Evolutionary conservation across 2,888 invertebrate genomes (phyloP), one percentile per base, ranked within the genome.

Genomic region (Drosophila anceps): DNA sequence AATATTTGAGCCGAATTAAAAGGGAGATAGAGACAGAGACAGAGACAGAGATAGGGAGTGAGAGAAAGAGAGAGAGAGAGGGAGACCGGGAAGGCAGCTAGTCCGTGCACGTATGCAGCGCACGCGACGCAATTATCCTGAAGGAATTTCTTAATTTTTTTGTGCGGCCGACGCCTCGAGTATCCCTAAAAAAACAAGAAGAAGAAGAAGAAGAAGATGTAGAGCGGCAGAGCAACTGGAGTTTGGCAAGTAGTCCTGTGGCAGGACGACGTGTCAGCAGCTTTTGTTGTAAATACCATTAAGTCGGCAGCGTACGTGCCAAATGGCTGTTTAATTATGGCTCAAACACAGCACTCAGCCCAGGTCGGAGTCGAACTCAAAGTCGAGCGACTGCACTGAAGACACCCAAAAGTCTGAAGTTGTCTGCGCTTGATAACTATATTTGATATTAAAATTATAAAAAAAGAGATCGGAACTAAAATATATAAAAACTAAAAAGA

Each of bases 301-400:
- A 85, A 85, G 82, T 80, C 68, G 44, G 46, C 59, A 72, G 50
- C 60, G 85, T 81, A 85, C 86, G 84, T 85, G 84, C 88, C 88
- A 88, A 85, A 85, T 85, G 81, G 73, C 79, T 88, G 73, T 88
- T 85, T 85, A 85, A 85, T 85, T 85, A 85, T 76, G 76, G 69
- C 66, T 58, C 57, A 43, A 46, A 60, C 65, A 50, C 12, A 44
- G 20, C 44, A 31, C 13, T n/a, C 8, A 43, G 50, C 7, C 18
- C 18, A 50, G 18, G 18, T 18, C 18, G 7, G 31, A 31, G 18
- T 31, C 12, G n/a, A 18, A 46, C 18, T 31, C 7, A 7, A 15
- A 50, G 31, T 50, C 31, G 31, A 31, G 48, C 27, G 46, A 46
- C 27, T 15, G 24, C 9, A 7, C 35, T 37, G n/a, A 44, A 51